These are phyloP conservation scores for Delphinapterus leucas DNA, from an alignment of 2,113 vertebrate genomes.

Conservation along the genomic window DNA sequence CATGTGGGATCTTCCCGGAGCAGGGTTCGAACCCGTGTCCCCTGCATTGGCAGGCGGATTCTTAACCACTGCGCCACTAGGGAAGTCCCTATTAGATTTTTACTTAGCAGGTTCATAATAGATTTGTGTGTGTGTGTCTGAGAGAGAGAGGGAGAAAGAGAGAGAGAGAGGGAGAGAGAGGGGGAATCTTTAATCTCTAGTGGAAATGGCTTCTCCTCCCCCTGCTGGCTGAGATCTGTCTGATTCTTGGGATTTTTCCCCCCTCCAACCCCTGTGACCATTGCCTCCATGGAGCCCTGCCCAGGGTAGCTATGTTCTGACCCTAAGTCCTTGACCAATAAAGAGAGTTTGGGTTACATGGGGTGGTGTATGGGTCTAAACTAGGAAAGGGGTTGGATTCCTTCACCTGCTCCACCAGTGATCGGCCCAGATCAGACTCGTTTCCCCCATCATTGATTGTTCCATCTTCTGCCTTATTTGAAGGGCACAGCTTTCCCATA, in stretches of 20 bases:
- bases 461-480: background rate
- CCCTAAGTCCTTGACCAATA: background rate
- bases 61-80: no score
- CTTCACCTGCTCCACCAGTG: background rate
- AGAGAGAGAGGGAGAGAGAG: background rate
- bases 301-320: background rate
- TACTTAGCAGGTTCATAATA: slow-evolving; percentile 22
- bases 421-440: background rate
- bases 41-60: no score
- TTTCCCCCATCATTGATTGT: background rate
- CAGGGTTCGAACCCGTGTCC: no score
- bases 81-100: slow-evolving; percentile 33
- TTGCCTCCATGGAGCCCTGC: background rate
- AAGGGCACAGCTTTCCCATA: background rate
- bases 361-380: background rate
- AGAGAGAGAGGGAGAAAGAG: background rate
- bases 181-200: background rate
- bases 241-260: background rate
- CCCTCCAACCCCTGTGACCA: background rate
- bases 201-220: slow-evolving; percentile 47
- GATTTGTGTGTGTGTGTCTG: background rate
- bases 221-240: slow-evolving; percentile 40
- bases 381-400: no score
- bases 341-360: background rate
- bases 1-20: no score